A percentile compares a stretch with the other conserved stretches of the same genome.
phyloP scores from a whole-genome alignment of 1,140 invertebrate species.

The Drosophila oshimai region DNA sequence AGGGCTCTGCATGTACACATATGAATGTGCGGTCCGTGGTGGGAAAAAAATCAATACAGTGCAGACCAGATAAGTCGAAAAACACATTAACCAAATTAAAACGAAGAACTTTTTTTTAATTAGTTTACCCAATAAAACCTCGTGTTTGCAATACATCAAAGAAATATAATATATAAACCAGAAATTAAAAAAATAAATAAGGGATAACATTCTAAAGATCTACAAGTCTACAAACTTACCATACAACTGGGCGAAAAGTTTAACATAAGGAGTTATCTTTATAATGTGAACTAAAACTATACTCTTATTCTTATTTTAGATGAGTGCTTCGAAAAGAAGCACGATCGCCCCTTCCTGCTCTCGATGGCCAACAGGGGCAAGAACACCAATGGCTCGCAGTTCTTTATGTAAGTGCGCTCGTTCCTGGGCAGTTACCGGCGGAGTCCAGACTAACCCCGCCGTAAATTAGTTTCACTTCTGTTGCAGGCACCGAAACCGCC shows the following conservation, averaged over 20 bases:
- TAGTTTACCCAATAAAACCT: no score
- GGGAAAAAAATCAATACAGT: slow-evolving; percentile 48
- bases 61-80: background rate
- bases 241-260: no score
- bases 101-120: no score
- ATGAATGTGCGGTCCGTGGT: background rate
- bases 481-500: slow-evolving; percentile 39
- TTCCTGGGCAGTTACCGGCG: slow-evolving; percentile 32
- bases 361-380: slow-evolving; percentile 99
- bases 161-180: no score
- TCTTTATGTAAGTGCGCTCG: slow-evolving; percentile 93
- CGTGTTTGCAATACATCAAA: no score
- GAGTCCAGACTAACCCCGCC: slow-evolving; percentile 2
- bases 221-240: no score
- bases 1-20: background rate
- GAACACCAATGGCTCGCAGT: slow-evolving; percentile 99
- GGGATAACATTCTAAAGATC: no score
- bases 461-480: slow-evolving; percentile 42
- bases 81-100: no score
- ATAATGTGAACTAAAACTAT: no score
- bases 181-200: background rate
- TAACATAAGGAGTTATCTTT: no score
- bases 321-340: slow-evolving; percentile 95
- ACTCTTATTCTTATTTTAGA: slow-evolving; percentile 84
- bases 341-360: slow-evolving; percentile 92